Conservation (phyloP, 1,140 invertebrate species). For the Dufourea novaeangliae region DNA sequence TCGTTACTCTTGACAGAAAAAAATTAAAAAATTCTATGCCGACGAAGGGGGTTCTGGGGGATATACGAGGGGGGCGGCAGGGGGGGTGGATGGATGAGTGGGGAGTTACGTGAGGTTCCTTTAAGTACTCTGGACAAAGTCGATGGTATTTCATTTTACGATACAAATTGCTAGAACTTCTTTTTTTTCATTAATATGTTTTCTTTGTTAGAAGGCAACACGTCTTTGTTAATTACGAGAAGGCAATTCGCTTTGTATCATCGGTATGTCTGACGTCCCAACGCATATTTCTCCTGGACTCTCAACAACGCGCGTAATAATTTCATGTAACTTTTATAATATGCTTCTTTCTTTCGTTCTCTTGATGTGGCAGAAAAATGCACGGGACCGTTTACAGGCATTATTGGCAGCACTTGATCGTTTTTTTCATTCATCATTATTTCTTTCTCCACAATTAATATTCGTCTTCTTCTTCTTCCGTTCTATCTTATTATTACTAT, state of each 20-base stretch:
- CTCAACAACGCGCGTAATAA: background rate
- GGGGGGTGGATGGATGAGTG: background rate
- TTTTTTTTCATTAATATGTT: constrained; percentile 69
- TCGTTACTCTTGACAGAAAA: constrained; percentile 59
- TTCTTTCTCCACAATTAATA: background rate
- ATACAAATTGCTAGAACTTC: constrained; percentile 72
- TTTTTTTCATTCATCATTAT: constrained; percentile 41
- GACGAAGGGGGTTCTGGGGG: constrained; percentile 43
- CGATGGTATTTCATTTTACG: constrained; percentile 65
- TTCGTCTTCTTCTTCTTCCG: background rate
- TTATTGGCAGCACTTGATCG: constrained; percentile 81
- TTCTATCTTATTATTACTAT: background rate
- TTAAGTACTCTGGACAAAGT: constrained; percentile 78
- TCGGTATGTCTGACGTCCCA: constrained; percentile 78
- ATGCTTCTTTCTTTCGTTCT: constrained; percentile 6
- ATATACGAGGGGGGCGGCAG: background rate
- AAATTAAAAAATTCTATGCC: constrained; percentile 63
- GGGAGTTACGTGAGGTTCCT: constrained; percentile 29
- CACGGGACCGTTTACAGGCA: constrained; percentile 77
- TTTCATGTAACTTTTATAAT: constrained; percentile 15
- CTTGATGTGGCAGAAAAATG: constrained; percentile 58
- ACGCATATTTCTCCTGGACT: constrained; percentile 49
- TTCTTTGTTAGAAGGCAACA: constrained; percentile 80
- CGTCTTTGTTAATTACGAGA: constrained; percentile 79
- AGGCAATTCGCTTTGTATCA: constrained; percentile 82